phyloP scores from a whole-genome alignment of 2,113 vertebrate genomes.

The Neodontobutis hainanensis region DNA sequence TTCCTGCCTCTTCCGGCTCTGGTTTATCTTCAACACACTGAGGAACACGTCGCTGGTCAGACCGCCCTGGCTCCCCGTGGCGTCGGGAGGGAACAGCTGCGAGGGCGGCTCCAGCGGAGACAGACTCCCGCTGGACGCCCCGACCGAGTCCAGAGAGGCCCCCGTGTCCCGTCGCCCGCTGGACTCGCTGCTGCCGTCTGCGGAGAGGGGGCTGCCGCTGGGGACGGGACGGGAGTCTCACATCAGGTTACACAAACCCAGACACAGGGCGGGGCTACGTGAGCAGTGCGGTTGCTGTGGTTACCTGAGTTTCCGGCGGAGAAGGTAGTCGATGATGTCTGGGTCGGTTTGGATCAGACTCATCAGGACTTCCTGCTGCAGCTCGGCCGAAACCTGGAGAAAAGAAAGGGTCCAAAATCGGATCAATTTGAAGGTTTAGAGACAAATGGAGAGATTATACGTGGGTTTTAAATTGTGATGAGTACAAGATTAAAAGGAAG shows the following conservation, averaged over 20 bases:
- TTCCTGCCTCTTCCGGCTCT: constrained; percentile 65
- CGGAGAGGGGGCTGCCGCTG: constrained; percentile 57
- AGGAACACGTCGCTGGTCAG: constrained; percentile 79
- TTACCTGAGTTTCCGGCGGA: constrained; percentile 86
- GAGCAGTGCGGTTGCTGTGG: not conserved
- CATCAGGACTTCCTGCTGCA: constrained; percentile 86
- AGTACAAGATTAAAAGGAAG: too few species aligned
- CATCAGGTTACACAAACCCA: not conserved
- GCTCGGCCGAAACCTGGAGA: constrained; percentile 85
- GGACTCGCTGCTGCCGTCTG: constrained; percentile 37
- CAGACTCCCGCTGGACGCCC: constrained; percentile 72
- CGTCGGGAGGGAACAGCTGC: constrained; percentile 63
- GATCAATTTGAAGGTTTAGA: too few species aligned
- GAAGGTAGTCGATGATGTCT: constrained; percentile 89
- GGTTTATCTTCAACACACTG: constrained; percentile 74
- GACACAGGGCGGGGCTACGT: too few species aligned
- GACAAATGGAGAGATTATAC: too few species aligned
- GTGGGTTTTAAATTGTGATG: too few species aligned
- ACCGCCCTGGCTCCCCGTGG: constrained; percentile 43
- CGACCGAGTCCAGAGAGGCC: constrained; percentile 71
- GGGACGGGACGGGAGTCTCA: not conserved
- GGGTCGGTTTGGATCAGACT: constrained; percentile 91
- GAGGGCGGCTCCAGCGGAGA: constrained; percentile 70
- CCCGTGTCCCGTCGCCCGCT: constrained; percentile 68
- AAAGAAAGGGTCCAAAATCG: too few species aligned